Percentiles rank a stretch among this genome's conserved stretches.
These are phyloP conservation scores for Heterochromis multidens DNA, from an alignment of 2,113 vertebrate genomes.

Conservation along the genomic window DNA sequence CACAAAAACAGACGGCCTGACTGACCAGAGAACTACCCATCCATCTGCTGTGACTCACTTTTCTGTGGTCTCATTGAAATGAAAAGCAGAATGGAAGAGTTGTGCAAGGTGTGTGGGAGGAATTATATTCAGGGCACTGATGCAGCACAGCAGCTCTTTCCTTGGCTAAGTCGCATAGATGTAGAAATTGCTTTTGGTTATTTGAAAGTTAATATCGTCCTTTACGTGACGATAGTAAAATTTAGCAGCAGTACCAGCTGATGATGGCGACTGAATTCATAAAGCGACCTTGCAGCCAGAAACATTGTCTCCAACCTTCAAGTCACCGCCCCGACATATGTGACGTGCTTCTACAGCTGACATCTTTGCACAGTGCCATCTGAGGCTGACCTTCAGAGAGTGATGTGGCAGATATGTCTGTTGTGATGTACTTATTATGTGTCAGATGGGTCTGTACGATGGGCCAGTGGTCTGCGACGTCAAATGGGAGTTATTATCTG, in stretches of 20 bases:
- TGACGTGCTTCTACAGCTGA: slow-evolving; percentile 10
- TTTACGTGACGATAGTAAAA: neutral
- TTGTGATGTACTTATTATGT: slow-evolving; percentile 41
- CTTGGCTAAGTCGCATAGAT: neutral
- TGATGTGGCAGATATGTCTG: slow-evolving; percentile 22
- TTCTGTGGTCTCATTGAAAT: slow-evolving; percentile 27
- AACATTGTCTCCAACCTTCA: slow-evolving; percentile 7
- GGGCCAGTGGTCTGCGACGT: slow-evolving; percentile 22
- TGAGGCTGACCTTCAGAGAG: slow-evolving; percentile 37
- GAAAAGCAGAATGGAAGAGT: slow-evolving; percentile 22
- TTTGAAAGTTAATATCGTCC: neutral
- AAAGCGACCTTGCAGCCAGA: neutral
- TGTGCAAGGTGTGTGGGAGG: slow-evolving; percentile 48
- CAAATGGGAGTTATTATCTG: slow-evolving; percentile 61
- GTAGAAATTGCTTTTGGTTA: neutral
- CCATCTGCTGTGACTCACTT: slow-evolving; percentile 47
- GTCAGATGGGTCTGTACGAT: slow-evolving; percentile 20
- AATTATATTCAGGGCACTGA: slow-evolving; percentile 4
- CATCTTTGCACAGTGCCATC: neutral
- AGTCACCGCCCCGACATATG: neutral
- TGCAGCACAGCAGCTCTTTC: slow-evolving; percentile 28
- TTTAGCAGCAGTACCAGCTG: neutral
- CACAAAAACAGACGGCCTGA: slow-evolving; percentile 39
- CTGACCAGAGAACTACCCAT: slow-evolving; percentile 39
- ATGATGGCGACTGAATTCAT: neutral